Conservation (phyloP, 1,140 invertebrate species). For the Drosophila sturtevanti region DNA sequence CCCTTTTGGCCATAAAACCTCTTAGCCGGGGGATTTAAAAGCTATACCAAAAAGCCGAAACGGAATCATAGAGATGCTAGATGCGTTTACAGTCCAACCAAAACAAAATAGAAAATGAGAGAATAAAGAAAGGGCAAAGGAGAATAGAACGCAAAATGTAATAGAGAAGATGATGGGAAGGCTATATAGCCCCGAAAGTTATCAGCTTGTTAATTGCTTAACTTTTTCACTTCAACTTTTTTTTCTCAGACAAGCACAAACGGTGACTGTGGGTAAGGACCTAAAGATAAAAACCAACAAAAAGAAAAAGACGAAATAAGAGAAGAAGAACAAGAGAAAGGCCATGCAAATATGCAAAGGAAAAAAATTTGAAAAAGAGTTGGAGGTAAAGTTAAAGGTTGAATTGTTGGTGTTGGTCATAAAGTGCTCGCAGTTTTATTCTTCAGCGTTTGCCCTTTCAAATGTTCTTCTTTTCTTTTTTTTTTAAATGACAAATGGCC, state of each 20-base stretch:
- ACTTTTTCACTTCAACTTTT: constrained; percentile 81
- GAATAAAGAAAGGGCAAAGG: background rate
- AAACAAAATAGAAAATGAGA: background rate
- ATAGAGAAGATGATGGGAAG: constrained; percentile 20
- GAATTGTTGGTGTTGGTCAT: background rate
- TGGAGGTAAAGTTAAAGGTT: background rate
- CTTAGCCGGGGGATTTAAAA: constrained; percentile 51
- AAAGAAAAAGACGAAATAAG: constrained; percentile 31
- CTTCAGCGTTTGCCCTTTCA: constrained; percentile 57
- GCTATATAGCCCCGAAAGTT: constrained; percentile 61
- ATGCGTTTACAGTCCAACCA: background rate
- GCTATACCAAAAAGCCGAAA: constrained; percentile 13
- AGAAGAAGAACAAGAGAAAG: constrained; percentile 35
- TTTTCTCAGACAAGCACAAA: constrained; percentile 52
- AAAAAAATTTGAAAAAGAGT: constrained; percentile 20
- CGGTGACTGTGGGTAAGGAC: constrained; percentile 14
- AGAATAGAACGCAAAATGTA: background rate
- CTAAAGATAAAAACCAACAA: constrained; percentile 60
- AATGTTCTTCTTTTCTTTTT: constrained; percentile 29
- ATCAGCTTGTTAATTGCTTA: constrained; percentile 81
- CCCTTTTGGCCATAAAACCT: constrained; percentile 66
- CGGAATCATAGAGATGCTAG: constrained; percentile 26
- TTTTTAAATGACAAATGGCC: constrained; percentile 74
- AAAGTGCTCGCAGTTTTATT: constrained; percentile 47
- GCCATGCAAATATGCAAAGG: constrained; percentile 47